Percentiles rank a stretch among this genome's conserved stretches.
These are phyloP conservation scores for Takifugu rubripes DNA, from an alignment of 2,797 vertebrate species.

Conservation along the genomic window DNA sequence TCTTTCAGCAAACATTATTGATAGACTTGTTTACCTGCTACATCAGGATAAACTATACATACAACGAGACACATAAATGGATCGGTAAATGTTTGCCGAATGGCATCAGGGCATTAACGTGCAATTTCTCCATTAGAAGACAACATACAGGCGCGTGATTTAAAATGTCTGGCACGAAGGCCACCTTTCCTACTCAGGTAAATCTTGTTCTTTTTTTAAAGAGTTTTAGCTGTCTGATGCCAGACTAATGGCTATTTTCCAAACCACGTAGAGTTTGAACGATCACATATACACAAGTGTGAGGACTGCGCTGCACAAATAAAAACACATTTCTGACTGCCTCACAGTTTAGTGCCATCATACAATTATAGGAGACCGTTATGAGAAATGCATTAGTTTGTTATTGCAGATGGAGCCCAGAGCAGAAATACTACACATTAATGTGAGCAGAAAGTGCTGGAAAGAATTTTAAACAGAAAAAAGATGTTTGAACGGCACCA, in stretches of 20 bases:
- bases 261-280: slow-evolving; percentile 8
- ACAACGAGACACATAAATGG: slow-evolving; percentile 3
- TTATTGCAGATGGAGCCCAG: slow-evolving; percentile 41
- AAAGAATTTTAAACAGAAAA: slow-evolving; percentile 2
- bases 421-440: slow-evolving; percentile 25
- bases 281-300: background rate
- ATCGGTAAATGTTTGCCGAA: slow-evolving; percentile 14
- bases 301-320: background rate
- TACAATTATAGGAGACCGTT: slow-evolving; percentile 56
- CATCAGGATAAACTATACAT: slow-evolving; percentile 4
- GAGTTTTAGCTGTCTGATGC: slow-evolving; percentile 33
- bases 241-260: slow-evolving; percentile 43
- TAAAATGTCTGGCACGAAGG: slow-evolving; percentile 38
- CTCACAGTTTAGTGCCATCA: slow-evolving; percentile 46
- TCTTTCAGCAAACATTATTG: background rate
- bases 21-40: background rate
- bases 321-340: background rate
- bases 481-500: slow-evolving; percentile 8
- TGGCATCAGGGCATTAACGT: slow-evolving; percentile 17
- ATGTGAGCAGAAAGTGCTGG: slow-evolving; percentile 7
- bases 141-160: slow-evolving; percentile 26
- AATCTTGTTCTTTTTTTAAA: slow-evolving; percentile 48
- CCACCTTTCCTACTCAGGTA: slow-evolving; percentile 34
- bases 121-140: slow-evolving; percentile 18
- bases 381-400: slow-evolving; percentile 63